Evolutionary conservation across 1,140 invertebrate species (phyloP), one percentile per base, ranked within the genome.

Genomic region (Oscheius sp.): DNA sequence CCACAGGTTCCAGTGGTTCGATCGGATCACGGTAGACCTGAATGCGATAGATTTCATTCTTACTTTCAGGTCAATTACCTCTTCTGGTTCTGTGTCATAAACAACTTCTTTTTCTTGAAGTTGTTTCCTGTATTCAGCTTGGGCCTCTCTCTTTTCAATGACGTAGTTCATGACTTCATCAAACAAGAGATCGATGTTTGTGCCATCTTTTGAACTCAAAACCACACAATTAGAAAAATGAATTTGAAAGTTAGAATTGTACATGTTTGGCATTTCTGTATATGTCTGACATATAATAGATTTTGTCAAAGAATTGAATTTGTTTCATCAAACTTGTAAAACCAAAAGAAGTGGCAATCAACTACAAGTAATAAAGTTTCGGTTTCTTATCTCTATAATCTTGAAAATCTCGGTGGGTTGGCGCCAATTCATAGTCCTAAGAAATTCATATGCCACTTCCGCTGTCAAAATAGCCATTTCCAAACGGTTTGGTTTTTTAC

Each of bases 1-100:
- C 15, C 28, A 20, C 49, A 7, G 23, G 15, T 23, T 55, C 49
- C 7, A 26, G 4, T 55, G 49, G 49, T 23, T 55, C 15, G 23
- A 55, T 55, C 4, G 49, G 49, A 55, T 55, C 49, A 23, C 49
- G 49, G 23, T 55, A 55, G 7, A 55, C 49, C 49, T 55, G 23
- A 55, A 55, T 7, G 7, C 23, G 28, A 20, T 55, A 42, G 38
- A 10, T 42, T 10, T 10, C 38, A n/a, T 10, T 42, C 10, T 55
- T 55, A 15, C 4, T 23, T 55, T n/a, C n/a, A n/a, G 28, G 28
- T 55, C 49, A 15, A 23, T 7, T 20, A 55, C 49, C 49, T 55
- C 49, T 4, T 55, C 49, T 4, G 15, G 49, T 7, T 55, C 49
- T 7, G 49, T 20, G 7, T 20, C 7, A 26, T 55, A 55, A 4